These are phyloP conservation scores for Talpa occidentalis DNA, from an alignment of 2,113 vertebrate species.

Conservation along the genomic window DNA sequence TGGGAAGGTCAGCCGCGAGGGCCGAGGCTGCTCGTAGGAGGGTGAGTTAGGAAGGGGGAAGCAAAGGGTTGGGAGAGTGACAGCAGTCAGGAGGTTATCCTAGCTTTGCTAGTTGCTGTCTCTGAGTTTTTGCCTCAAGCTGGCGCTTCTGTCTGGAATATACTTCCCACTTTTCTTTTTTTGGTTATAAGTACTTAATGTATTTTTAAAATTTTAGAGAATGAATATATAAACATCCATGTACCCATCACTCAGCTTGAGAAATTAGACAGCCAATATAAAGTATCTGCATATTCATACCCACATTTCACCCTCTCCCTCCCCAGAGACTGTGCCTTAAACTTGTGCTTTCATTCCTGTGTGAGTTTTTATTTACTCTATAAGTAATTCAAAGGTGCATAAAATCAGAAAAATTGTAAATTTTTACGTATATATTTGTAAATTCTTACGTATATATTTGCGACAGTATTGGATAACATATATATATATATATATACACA, in stretches of 20 bases:
- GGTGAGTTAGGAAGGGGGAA: neutral
- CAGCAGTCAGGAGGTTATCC: neutral
- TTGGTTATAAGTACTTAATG: neutral
- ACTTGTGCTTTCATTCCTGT: conserved; percentile 1
- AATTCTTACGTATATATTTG: no score
- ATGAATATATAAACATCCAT: conserved; percentile 5
- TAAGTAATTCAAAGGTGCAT: neutral
- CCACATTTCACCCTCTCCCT: neutral
- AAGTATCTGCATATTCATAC: neutral
- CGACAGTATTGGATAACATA: neutral
- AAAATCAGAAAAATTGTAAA: neutral
- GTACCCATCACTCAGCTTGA: neutral
- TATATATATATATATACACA: no score
- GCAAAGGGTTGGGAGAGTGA: neutral
- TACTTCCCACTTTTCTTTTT: neutral
- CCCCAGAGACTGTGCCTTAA: neutral
- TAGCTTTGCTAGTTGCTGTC: neutral
- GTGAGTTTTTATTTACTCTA: conserved; percentile 10
- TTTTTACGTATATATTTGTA: no score
- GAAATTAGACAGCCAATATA: neutral
- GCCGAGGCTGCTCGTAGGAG: neutral
- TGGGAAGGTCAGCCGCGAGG: neutral
- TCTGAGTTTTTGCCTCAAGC: neutral
- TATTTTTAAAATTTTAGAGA: neutral
- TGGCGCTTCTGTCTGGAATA: neutral